Conservation (phyloP, 53 echinoderm and acorn worm species). For the Henricia sp. region DNA sequence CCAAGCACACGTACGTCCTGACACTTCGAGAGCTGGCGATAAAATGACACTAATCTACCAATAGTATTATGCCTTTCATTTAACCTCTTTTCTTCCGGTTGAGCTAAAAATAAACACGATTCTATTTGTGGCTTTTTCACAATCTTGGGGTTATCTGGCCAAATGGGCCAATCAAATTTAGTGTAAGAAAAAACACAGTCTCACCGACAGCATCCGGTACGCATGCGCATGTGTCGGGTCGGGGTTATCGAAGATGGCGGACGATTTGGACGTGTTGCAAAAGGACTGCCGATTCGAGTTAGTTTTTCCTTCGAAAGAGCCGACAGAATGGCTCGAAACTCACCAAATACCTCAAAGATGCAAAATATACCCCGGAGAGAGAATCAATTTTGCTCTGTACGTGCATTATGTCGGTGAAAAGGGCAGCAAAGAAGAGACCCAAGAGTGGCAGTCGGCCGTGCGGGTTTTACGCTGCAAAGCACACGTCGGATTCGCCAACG, state of each 20-base stretch:
- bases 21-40: no score
- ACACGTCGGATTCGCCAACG: background rate
- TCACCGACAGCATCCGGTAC: background rate
- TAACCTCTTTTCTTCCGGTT: background rate
- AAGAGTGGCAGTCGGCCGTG: conserved; percentile 43
- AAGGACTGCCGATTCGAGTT: conserved; percentile 53
- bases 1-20: no score
- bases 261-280: conserved; percentile 56
- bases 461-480: conserved; percentile 43
- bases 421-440: conserved; percentile 33
- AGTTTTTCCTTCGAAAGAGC: conserved; percentile 59
- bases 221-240: conserved; percentile 21
- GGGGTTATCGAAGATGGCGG: conserved; percentile 45
- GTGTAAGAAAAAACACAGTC: background rate
- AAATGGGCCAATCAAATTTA: conserved; percentile 33
- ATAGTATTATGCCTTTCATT: background rate
- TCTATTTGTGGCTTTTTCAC: background rate
- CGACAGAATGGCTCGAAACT: conserved; percentile 39
- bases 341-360: conserved; percentile 21
- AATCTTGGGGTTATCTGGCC: background rate
- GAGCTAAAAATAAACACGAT: conserved; percentile 29
- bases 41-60: conserved; percentile 40
- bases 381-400: conserved; percentile 33
- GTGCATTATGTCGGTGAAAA: conserved; percentile 60
- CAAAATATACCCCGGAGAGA: conserved; percentile 44